phyloP scores from a whole-genome alignment of 2,888 invertebrate species.

The Agrochola circellaris region DNA sequence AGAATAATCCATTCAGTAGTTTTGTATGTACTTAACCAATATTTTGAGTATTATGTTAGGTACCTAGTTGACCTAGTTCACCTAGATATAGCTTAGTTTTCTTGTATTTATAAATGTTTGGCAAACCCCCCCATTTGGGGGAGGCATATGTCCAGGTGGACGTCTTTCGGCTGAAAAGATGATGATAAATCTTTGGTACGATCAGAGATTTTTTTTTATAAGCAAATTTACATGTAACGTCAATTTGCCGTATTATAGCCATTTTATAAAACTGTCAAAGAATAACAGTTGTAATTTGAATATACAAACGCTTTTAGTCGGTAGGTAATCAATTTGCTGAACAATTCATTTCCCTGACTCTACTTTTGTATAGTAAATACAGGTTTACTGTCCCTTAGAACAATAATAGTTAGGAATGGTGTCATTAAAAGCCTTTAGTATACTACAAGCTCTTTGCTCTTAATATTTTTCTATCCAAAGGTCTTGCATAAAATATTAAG shows the following conservation, averaged over 20 bases:
- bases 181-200: not conserved
- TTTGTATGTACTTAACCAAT: not conserved
- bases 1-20: slow-evolving; percentile 13
- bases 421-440: slow-evolving; percentile 36
- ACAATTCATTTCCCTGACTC: not conserved
- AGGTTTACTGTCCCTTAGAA: not conserved
- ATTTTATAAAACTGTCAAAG: not conserved
- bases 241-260: too few species aligned
- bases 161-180: too few species aligned
- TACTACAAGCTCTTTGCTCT: slow-evolving; percentile 38
- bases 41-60: slow-evolving; percentile 11
- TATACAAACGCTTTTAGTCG: not conserved
- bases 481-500: slow-evolving; percentile 56
- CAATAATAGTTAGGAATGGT: slow-evolving; percentile 27
- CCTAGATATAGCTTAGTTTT: not conserved
- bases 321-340: not conserved
- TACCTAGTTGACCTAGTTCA: not conserved
- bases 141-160: too few species aligned
- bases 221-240: not conserved
- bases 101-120: slow-evolving; percentile 4
- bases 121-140: too few species aligned
- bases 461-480: slow-evolving; percentile 54
- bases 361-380: not conserved
- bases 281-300: not conserved
- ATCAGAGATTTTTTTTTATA: not conserved